A percentile compares a stretch with the other conserved stretches of the same genome.
Evolutionary conservation across 1,140 invertebrate genomes (phyloP).

Genomic region (Diorhabda sublineata): DNA sequence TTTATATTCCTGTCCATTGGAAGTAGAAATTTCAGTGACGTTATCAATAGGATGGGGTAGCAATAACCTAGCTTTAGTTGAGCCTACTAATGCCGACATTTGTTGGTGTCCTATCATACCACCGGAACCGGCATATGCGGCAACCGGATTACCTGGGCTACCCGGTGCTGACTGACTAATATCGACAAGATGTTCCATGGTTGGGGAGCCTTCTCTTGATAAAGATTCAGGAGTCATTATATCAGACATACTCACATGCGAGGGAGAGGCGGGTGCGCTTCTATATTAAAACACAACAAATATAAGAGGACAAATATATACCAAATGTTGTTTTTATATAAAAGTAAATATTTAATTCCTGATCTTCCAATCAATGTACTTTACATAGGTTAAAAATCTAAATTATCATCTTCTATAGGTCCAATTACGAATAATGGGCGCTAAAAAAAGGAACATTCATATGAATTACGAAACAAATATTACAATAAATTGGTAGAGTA

Average conservation of each 20-base stretch:
- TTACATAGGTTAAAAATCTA: no score
- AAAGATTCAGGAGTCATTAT: slow-evolving; percentile 84
- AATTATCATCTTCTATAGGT: no score
- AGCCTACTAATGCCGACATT: slow-evolving; percentile 47
- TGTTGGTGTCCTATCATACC: slow-evolving; percentile 48
- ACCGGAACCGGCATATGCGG: slow-evolving; percentile 36
- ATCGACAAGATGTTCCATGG: slow-evolving; percentile 60
- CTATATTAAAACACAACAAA: slow-evolving; percentile 48
- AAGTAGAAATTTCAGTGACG: slow-evolving; percentile 29
- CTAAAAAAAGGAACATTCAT: no score
- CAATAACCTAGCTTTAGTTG: slow-evolving; percentile 47
- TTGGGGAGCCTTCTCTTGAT: slow-evolving; percentile 78
- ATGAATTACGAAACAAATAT: no score
- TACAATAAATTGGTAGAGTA: no score
- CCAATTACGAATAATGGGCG: no score
- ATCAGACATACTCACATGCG: slow-evolving; percentile 79
- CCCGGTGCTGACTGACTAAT: slow-evolving; percentile 69
- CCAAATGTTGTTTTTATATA: no score
- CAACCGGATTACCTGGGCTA: slow-evolving; percentile 52
- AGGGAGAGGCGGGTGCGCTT: slow-evolving; percentile 90
- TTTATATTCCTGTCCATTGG: slow-evolving; percentile 44
- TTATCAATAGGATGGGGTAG: slow-evolving; percentile 38
- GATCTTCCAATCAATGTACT: no score
- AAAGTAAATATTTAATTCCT: no score
- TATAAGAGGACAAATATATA: no score